phyloP scores from a whole-genome alignment of 2,113 vertebrate genomes.

The Hippocampus mohnikei region DNA sequence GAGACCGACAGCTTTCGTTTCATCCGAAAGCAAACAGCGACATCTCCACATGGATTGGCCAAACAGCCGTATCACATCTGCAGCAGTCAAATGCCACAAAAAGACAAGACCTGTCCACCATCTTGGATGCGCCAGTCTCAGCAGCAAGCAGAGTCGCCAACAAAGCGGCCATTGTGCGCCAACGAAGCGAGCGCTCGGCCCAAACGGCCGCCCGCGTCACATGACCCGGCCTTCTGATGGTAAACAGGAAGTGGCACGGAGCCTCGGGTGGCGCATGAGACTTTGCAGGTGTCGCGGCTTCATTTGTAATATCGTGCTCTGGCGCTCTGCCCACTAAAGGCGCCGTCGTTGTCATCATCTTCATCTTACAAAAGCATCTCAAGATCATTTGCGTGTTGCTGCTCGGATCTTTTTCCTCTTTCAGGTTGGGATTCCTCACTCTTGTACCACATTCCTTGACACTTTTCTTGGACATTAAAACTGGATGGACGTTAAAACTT shows the following conservation, averaged over 20 bases:
- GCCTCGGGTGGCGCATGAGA: constrained; percentile 13
- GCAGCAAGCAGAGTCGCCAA: constrained; percentile 66
- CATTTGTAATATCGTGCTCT: not conserved
- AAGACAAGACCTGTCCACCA: constrained; percentile 22
- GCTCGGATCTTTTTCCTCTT: constrained; percentile 52
- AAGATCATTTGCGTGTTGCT: constrained; percentile 58
- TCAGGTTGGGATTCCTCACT: constrained; percentile 24
- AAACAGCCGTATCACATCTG: no score
- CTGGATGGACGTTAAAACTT: constrained; percentile 30
- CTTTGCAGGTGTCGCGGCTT: constrained; percentile 19
- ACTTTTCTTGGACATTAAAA: constrained; percentile 57
- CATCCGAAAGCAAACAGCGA: constrained; percentile 37
- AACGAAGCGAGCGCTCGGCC: not conserved
- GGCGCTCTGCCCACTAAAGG: not conserved
- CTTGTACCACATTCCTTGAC: constrained; percentile 8
- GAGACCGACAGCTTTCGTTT: not conserved
- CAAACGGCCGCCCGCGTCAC: constrained; percentile 25
- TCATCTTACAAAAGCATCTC: constrained; percentile 6
- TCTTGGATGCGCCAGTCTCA: constrained; percentile 70
- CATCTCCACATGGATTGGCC: not conserved
- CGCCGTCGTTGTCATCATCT: no score
- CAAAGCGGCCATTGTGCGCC: constrained; percentile 66
- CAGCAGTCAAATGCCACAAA: constrained; percentile 32
- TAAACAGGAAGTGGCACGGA: constrained; percentile 59
- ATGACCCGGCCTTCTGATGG: constrained; percentile 50